These are phyloP conservation scores for Hemicordylus capensis DNA, from an alignment of 2,113 vertebrate species.

Conservation along the genomic window DNA sequence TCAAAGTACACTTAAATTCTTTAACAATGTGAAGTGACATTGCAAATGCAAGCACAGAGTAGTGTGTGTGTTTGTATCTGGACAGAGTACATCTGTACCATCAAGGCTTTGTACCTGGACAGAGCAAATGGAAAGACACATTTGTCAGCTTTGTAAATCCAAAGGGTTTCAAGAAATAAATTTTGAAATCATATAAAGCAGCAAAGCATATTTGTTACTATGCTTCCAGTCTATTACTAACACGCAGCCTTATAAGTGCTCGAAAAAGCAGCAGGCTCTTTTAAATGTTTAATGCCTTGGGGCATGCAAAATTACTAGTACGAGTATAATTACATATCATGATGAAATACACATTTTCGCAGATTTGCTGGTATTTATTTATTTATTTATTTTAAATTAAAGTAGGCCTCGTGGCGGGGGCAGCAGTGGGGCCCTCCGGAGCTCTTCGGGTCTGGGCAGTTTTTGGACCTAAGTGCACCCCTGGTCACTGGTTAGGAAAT, in stretches of 20 bases:
- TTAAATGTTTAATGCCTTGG: background rate
- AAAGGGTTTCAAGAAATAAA: background rate
- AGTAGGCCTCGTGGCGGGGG: too few relatives aligned
- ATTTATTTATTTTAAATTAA: too few relatives aligned
- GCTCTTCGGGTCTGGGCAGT: too few relatives aligned
- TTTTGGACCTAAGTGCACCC: too few relatives aligned
- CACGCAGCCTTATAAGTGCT: background rate
- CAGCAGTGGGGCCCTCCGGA: too few relatives aligned
- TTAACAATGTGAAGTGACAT: background rate
- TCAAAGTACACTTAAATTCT: background rate
- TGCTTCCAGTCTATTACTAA: background rate
- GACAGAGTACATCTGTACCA: background rate
- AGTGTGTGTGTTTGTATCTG: background rate
- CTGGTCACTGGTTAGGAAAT: slow-evolving; percentile 3
- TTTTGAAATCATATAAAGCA: slow-evolving; percentile 13
- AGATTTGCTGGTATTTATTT: too few relatives aligned
- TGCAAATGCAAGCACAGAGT: background rate
- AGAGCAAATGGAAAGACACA: background rate
- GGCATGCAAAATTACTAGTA: background rate
- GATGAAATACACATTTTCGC: background rate
- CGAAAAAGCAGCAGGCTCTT: background rate
- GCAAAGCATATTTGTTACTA: background rate
- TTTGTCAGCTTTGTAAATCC: background rate
- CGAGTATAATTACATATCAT: background rate
- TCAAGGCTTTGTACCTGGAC: background rate